Evolutionary conservation across 2,113 vertebrate species (phyloP), one percentile per base, ranked within the genome.

Genomic region (Amazona guildingii): DNA sequence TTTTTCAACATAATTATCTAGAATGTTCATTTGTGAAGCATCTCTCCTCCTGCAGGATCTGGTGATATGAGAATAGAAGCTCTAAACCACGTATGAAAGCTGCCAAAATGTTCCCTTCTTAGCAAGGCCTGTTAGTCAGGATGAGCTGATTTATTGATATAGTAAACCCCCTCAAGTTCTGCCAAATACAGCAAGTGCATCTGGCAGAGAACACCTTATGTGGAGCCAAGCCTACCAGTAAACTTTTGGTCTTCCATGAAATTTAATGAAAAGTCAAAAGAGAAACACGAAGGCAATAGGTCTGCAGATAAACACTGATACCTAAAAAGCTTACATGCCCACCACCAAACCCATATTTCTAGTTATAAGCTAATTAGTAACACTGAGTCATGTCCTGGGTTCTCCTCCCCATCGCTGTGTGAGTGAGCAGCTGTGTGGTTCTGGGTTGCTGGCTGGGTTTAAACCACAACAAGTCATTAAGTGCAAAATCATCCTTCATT

Each of bases 41-140:
- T 84, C 87, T 97, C 88, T 96, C 95, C 94, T 95, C 92, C 92
- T 96, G 61, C 44, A 92, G 83, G 73, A 78, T 41, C 81, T 94
- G 86, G 55, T 67, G 31, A 94, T 8, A 8, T 43, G 81, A 91
- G 43, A 81, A 91, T 7, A 96, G 37, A 49, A 91, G 92, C 25
- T 94, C 86, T 83, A 79, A 87, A 85, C 87, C 37, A 62, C 16
- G 46, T 41, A 86, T 17, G 93, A 95, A 97, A 94, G 91, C 68
- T 97, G 67, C 87, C 90, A 97, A 88, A 94, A 95, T 91, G 81
- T 95, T 96, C 73, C 90, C 79, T 90, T 95, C 94, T 95, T 78
- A 86, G 80, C 31, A 81, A 95, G 61, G 75, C 80, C 79, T 90
- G 39, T 80, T 72, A 88, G 44, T 80, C 57, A 81, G 83, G 77